phyloP scores from a whole-genome alignment of 2,888 invertebrate genomes.

The Lysandra coridon region DNA sequence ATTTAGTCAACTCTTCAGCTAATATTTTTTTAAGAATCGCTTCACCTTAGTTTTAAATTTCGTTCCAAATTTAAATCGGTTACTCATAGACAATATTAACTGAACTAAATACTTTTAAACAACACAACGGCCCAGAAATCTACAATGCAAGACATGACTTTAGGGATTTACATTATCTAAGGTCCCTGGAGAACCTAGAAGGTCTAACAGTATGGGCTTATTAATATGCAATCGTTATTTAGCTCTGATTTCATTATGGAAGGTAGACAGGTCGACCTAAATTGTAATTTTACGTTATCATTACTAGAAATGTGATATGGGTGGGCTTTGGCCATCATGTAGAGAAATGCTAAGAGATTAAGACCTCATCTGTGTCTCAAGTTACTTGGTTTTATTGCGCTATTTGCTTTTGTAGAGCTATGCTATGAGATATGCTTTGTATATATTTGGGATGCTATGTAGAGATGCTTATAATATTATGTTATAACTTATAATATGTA shows the following conservation, averaged over 20 bases:
- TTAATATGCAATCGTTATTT: slow-evolving; percentile 21
- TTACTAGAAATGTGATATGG: background rate
- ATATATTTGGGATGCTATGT: too few relatives aligned
- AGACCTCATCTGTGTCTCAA: background rate
- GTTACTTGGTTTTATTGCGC: background rate
- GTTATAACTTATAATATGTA: too few relatives aligned
- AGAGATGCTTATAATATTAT: too few relatives aligned
- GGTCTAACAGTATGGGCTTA: slow-evolving; percentile 20
- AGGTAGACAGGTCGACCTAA: slow-evolving; percentile 8
- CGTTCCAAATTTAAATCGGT: background rate
- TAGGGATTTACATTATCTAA: slow-evolving; percentile 6
- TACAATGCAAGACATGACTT: background rate
- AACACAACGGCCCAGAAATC: background rate
- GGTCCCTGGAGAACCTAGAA: slow-evolving; percentile 14
- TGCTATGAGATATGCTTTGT: too few relatives aligned
- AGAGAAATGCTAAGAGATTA: background rate
- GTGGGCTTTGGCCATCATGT: background rate
- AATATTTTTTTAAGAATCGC: too few relatives aligned
- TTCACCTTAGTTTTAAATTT: too few relatives aligned
- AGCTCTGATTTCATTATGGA: slow-evolving; percentile 15
- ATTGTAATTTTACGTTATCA: background rate
- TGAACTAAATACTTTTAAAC: background rate
- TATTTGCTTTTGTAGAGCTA: background rate
- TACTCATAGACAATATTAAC: background rate
- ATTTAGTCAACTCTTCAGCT: too few relatives aligned